phyloP scores from a whole-genome alignment of 2,113 vertebrate species.

The Ameiurus melas region DNA sequence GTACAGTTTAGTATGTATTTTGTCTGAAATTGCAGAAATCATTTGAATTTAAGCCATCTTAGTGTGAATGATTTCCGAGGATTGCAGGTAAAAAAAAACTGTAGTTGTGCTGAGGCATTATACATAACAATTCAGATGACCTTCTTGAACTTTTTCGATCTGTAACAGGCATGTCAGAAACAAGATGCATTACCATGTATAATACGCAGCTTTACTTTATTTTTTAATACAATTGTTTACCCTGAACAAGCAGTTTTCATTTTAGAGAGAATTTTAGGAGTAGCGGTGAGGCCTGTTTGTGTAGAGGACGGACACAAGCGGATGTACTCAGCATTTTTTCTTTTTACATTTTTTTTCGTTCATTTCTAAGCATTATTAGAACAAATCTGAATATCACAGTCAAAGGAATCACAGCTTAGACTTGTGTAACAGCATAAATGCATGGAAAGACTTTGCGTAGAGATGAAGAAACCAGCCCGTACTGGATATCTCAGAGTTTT shows the following conservation, averaged over 20 bases:
- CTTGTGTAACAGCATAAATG: neutral
- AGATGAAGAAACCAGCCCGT: neutral
- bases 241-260: neutral
- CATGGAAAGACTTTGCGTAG: neutral
- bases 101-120: neutral
- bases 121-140: neutral
- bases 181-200: neutral
- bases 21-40: neutral
- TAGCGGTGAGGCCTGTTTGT: neutral
- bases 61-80: neutral
- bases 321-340: no score
- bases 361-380: neutral
- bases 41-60: neutral
- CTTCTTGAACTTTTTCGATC: neutral
- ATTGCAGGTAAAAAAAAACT: neutral
- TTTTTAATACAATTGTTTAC: neutral
- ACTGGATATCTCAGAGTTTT: no score
- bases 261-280: neutral
- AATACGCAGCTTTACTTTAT: neutral
- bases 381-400: neutral
- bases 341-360: neutral
- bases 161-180: neutral
- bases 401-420: neutral
- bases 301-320: no score
- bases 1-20: neutral